phyloP scores from a whole-genome alignment of 37 sponge, comb jelly and placozoan species.

The Ianthella basta region DNA sequence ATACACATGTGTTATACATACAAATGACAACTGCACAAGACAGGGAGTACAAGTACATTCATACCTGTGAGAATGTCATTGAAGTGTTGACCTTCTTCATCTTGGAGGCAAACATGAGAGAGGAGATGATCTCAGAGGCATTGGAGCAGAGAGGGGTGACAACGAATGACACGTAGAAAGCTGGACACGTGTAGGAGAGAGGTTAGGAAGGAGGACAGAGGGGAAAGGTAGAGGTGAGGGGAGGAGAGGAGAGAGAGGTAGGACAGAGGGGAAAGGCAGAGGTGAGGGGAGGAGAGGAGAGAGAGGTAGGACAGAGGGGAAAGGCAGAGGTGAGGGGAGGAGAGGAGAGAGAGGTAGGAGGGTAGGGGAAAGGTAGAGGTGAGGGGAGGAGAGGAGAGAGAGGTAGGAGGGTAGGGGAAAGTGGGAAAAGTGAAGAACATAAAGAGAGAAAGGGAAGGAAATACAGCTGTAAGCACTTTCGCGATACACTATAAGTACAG shows the following conservation, averaged over 20 bases:
- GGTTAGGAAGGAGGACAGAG: slow-evolving; percentile 34
- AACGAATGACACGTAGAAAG: slow-evolving; percentile 91
- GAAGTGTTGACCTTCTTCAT: slow-evolving; percentile 74
- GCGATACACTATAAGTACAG: too few relatives aligned
- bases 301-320: not conserved
- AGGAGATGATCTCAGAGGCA: slow-evolving; percentile 93
- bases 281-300: not conserved
- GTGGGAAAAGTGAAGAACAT: too few relatives aligned
- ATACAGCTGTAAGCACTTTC: too few relatives aligned
- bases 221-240: slow-evolving; percentile 15
- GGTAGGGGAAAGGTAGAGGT: too few relatives aligned
- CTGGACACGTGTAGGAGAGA: slow-evolving; percentile 62
- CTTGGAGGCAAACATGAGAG: slow-evolving; percentile 90
- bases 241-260: slow-evolving; percentile 47
- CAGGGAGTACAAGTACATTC: not conserved
- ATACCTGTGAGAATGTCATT: slow-evolving; percentile 90
- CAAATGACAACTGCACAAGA: not conserved
- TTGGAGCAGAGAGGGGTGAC: slow-evolving; percentile 94
- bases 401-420: too few relatives aligned
- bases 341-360: too few relatives aligned
- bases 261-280: too few relatives aligned
- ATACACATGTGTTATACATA: not conserved
- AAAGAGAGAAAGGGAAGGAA: too few relatives aligned
- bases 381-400: too few relatives aligned
- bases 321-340: too few relatives aligned